Evolutionary conservation across 2,113 vertebrate species (phyloP).

Genomic region (Pterocles gutturalis): DNA sequence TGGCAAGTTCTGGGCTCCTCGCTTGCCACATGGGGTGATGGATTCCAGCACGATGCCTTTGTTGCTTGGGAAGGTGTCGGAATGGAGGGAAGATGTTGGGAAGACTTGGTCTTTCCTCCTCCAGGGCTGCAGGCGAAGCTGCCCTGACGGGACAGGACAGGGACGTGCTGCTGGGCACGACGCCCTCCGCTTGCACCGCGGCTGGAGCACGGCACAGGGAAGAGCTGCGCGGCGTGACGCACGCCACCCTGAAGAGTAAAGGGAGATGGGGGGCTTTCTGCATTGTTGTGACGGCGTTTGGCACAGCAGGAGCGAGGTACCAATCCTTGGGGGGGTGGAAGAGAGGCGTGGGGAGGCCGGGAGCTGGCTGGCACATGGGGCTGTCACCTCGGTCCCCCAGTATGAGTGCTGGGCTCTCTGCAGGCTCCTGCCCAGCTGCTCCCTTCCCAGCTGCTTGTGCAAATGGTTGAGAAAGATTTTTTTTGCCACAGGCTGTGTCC

Average conservation of each 20-base stretch:
- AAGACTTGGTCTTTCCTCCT: background rate
- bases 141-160: background rate
- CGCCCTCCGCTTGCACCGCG: rapidly evolving
- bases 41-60: rapidly evolving
- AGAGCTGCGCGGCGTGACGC: background rate
- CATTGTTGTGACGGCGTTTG: background rate
- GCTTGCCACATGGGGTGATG: rapidly evolving
- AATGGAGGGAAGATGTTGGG: background rate
- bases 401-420: background rate
- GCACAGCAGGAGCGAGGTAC: background rate
- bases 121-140: background rate
- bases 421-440: background rate
- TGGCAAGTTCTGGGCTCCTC: background rate
- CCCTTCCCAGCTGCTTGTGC: background rate
- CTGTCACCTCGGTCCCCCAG: background rate
- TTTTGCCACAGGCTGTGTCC: background rate
- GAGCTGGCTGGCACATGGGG: background rate
- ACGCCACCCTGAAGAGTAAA: background rate
- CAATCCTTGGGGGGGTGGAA: background rate
- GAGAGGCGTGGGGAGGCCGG: background rate
- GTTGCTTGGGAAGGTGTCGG: background rate
- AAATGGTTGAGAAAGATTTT: background rate
- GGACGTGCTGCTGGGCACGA: background rate
- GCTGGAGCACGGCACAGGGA: background rate
- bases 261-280: background rate